phyloP scores from a whole-genome alignment of 2,113 vertebrate species.

The Ptyas mucosa region DNA sequence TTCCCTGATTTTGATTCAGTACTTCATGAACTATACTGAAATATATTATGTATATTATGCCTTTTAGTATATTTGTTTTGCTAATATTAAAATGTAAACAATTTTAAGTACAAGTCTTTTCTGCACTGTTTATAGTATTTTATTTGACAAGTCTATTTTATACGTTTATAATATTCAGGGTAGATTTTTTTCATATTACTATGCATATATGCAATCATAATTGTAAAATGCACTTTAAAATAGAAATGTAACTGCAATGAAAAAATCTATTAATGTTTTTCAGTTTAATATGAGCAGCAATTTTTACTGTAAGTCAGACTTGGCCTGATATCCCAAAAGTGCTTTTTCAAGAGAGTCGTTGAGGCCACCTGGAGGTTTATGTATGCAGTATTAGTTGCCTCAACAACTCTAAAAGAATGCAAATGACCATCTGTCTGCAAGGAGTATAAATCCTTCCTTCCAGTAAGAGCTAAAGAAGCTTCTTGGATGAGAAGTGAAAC shows the following conservation, averaged over 20 bases:
- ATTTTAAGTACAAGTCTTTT: not conserved
- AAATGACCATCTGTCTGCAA: too few species aligned
- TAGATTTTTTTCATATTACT: not conserved
- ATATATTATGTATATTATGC: not conserved
- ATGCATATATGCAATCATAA: not conserved
- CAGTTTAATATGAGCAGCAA: not conserved
- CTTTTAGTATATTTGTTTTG: not conserved
- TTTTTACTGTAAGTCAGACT: not conserved
- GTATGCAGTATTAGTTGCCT: too few species aligned
- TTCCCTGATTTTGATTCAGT: not conserved
- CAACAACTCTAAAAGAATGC: too few species aligned
- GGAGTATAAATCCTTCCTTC: too few species aligned
- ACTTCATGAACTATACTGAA: not conserved
- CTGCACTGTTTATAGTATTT: not conserved
- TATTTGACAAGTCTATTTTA: not conserved
- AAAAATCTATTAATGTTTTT: not conserved
- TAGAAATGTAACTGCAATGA: not conserved
- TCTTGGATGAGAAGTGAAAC: too few species aligned
- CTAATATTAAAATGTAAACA: not conserved
- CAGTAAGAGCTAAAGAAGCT: too few species aligned
- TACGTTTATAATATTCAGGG: not conserved
- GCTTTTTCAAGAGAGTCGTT: too few species aligned
- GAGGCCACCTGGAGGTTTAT: too few species aligned
- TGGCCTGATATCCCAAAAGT: not conserved
- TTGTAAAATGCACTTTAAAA: not conserved